Percentiles rank a stretch among this genome's conserved stretches.
Conservation (phyloP, 64 coral and sea anemone genomes). For the Montipora cactus region DNA sequence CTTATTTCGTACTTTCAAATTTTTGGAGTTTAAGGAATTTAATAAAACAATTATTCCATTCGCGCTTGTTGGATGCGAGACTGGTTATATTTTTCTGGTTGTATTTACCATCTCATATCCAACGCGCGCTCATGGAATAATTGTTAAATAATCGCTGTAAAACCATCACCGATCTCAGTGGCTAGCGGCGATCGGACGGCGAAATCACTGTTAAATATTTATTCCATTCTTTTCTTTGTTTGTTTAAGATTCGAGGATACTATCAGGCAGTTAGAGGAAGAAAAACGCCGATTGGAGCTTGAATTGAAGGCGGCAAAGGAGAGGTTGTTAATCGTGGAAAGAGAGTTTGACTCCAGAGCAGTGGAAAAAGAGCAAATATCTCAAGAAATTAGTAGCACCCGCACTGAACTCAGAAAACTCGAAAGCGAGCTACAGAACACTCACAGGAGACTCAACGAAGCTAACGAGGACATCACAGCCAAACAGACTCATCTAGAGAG, state of each 20-base stretch:
- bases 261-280: background rate
- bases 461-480: constrained; percentile 46
- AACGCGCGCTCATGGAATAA: no score
- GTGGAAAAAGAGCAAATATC: constrained; percentile 33
- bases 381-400: constrained; percentile 28
- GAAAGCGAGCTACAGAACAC: constrained; percentile 70
- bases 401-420: constrained; percentile 57
- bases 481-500: constrained; percentile 62
- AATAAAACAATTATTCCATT: no score
- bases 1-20: no score
- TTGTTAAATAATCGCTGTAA: no score
- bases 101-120: no score
- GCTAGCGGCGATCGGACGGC: no score
- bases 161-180: no score
- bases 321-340: constrained; percentile 30
- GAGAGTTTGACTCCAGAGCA: constrained; percentile 31
- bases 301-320: constrained; percentile 69
- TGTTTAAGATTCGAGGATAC: constrained; percentile 2
- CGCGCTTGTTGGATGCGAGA: no score
- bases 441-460: constrained; percentile 48
- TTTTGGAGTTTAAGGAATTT: no score
- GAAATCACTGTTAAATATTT: no score
- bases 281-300: constrained; percentile 52
- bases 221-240: background rate
- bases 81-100: no score